Evolutionary conservation across 2,797 vertebrate genomes (phyloP).

Genomic region (Leptodactylus fallax): DNA sequence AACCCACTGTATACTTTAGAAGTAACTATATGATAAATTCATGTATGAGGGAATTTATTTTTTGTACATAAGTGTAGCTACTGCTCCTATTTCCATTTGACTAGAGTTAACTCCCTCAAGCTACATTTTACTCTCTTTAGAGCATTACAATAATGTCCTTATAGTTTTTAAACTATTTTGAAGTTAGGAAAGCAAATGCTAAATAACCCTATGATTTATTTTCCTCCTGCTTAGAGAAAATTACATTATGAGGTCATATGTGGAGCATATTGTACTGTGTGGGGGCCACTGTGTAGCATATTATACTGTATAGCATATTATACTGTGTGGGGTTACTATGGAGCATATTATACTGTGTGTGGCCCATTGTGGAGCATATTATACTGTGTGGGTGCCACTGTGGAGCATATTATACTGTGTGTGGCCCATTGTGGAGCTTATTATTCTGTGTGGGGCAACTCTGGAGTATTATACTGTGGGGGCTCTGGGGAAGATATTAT

Average conservation of each 20-base stretch:
- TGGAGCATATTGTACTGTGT: too few species aligned
- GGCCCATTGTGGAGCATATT: too few species aligned
- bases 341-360: too few species aligned
- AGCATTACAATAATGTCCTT: not conserved
- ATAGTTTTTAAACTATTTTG: slow-evolving; percentile 13
- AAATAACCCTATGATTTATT: slow-evolving; percentile 44
- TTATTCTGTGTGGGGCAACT: too few species aligned
- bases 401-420: too few species aligned
- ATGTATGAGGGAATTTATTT: not conserved
- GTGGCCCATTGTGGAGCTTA: too few species aligned
- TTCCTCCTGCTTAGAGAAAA: slow-evolving; percentile 43
- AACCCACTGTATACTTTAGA: not conserved
- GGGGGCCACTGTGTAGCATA: too few species aligned
- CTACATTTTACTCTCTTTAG: not conserved
- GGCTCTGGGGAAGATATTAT: too few species aligned
- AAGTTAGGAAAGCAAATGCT: slow-evolving; percentile 32
- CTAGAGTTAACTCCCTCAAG: not conserved
- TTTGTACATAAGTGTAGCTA: not conserved
- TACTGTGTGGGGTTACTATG: too few species aligned
- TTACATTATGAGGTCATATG: slow-evolving; percentile 38
- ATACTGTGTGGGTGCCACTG: too few species aligned
- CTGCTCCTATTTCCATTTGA: not conserved
- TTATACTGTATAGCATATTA: too few species aligned
- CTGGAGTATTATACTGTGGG: too few species aligned
- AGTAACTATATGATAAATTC: not conserved